phyloP scores from a whole-genome alignment of 2,113 vertebrate species.

The Varanus salvator region DNA sequence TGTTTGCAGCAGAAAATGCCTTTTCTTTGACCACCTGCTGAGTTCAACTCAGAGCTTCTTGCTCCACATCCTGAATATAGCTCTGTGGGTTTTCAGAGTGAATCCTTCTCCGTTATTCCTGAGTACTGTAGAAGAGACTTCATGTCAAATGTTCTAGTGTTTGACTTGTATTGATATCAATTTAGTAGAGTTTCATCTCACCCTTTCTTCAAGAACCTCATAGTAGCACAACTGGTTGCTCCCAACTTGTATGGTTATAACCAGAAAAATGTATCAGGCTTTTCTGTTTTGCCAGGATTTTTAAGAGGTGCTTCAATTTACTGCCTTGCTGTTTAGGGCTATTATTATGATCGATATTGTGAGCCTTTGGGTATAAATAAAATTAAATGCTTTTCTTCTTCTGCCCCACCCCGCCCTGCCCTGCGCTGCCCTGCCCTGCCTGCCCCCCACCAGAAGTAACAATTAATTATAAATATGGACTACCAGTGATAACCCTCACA shows the following conservation, averaged over 20 bases:
- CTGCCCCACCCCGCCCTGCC: not conserved
- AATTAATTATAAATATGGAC: constrained; percentile 84
- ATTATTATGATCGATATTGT: not conserved
- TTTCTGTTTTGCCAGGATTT: not conserved
- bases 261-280: not conserved
- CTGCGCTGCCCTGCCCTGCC: not conserved
- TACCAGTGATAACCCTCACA: constrained; percentile 85
- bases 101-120: not conserved
- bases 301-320: not conserved
- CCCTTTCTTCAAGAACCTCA: too few relatives aligned
- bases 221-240: too few relatives aligned
- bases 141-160: not conserved
- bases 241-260: not conserved
- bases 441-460: constrained; percentile 74
- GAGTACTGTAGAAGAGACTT: not conserved
- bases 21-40: not conserved
- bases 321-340: not conserved
- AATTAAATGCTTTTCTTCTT: not conserved
- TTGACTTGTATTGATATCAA: not conserved
- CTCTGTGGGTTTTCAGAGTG: not conserved
- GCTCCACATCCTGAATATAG: not conserved
- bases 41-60: not conserved
- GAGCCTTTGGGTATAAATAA: not conserved
- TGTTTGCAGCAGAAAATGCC: too few relatives aligned
- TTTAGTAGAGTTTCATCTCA: too few relatives aligned